phyloP scores from a whole-genome alignment of 2,888 invertebrate species.

The Theretra japonica region DNA sequence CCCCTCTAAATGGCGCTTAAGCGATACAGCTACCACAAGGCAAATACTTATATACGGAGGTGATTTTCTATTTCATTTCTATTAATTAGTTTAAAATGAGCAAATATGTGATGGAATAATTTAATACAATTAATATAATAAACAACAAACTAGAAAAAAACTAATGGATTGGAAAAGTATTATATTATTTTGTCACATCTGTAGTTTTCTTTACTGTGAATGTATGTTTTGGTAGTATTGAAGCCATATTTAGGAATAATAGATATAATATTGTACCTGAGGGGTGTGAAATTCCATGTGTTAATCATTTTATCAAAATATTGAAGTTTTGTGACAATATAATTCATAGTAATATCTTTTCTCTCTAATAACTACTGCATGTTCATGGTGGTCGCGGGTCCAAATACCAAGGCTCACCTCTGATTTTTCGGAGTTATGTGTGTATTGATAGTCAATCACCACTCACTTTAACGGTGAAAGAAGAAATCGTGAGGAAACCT shows the following conservation, averaged over 20 bases:
- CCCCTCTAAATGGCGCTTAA: too few species aligned
- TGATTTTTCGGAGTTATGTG: too few species aligned
- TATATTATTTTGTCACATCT: conserved; percentile 2
- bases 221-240: neutral
- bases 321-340: neutral
- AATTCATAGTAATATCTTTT: neutral
- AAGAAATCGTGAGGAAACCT: too few species aligned
- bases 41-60: neutral
- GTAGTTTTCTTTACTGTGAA: neutral
- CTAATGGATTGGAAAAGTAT: neutral
- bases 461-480: too few species aligned
- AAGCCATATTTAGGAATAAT: conserved; percentile 20
- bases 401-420: too few species aligned
- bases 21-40: neutral
- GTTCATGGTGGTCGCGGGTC: too few species aligned
- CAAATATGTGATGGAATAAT: neutral
- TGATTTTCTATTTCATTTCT: neutral
- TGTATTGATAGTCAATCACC: too few species aligned
- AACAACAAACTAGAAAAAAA: too few species aligned
- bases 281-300: neutral
- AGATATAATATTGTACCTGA: neutral
- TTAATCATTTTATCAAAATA: neutral
- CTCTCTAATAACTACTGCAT: too few species aligned
- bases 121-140: neutral
- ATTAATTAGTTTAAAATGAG: neutral